Evolutionary conservation across 1,140 invertebrate genomes (phyloP).

Genomic region (Muscidifurax raptorellus): DNA sequence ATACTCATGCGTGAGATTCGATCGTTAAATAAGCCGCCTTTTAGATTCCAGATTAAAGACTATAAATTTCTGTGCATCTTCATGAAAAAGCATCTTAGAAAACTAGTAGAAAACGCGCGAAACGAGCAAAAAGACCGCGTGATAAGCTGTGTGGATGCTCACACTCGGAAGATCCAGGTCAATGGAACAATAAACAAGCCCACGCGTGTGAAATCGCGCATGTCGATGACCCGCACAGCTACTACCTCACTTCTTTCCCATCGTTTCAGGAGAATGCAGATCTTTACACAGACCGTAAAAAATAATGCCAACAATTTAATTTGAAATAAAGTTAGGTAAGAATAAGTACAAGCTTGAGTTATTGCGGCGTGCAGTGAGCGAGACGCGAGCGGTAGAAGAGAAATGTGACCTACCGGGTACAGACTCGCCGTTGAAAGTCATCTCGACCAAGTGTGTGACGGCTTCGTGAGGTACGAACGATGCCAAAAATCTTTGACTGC

Average conservation of each 20-base stretch:
- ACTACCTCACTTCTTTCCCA: constrained; percentile 15
- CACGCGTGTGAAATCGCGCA: constrained; percentile 68
- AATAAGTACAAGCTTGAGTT: neutral
- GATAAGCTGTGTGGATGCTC: neutral
- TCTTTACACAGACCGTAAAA: neutral
- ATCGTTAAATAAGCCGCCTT: neutral
- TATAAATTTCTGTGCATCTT: neutral
- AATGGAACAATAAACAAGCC: constrained; percentile 64
- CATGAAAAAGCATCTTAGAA: neutral
- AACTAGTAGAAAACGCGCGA: neutral
- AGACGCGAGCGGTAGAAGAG: neutral
- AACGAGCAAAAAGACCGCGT: neutral
- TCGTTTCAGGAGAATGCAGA: neutral
- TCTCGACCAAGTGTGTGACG: constrained; percentile 91
- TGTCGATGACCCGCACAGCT: constrained; percentile 66
- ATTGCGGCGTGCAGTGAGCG: neutral
- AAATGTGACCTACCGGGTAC: constrained; percentile 86
- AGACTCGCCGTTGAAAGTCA: constrained; percentile 96
- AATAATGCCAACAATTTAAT: neutral
- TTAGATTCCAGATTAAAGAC: neutral
- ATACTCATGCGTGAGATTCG: neutral
- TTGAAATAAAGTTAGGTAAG: neutral
- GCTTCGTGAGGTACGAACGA: constrained; percentile 93
- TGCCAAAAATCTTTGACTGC: constrained; percentile 91
- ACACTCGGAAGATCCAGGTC: constrained; percentile 62